Conservation (phyloP, 2,888 invertebrate species). For the Cylloceria caligata region DNA sequence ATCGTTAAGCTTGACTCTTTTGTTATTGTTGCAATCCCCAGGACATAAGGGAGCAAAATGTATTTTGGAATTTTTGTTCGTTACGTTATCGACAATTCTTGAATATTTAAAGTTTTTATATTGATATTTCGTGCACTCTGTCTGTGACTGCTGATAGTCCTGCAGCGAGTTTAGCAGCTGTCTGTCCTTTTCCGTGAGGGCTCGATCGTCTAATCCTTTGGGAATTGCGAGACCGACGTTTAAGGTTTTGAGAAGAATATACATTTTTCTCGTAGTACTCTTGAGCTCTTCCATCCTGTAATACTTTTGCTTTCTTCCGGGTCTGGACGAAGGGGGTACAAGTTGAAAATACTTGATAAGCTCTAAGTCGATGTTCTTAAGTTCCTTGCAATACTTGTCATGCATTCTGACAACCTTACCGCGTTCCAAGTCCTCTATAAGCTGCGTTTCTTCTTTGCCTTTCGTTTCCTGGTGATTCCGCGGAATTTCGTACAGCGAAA, state of each 20-base stretch:
- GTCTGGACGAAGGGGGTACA: slow-evolving; percentile 68
- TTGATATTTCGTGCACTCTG: background rate
- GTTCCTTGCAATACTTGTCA: background rate
- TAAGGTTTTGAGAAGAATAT: slow-evolving; percentile 80
- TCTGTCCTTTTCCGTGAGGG: slow-evolving; percentile 72
- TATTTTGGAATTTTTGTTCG: background rate
- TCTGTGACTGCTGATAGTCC: slow-evolving; percentile 29
- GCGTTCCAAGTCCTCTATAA: background rate
- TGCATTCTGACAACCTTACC: too few relatives aligned
- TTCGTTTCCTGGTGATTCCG: slow-evolving; percentile 74
- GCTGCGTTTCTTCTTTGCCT: background rate
- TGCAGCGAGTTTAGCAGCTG: slow-evolving; percentile 73
- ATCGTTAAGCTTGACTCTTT: background rate
- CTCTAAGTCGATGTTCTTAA: slow-evolving; percentile 73
- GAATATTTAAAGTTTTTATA: slow-evolving; percentile 64
- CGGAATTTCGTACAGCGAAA: slow-evolving; percentile 64
- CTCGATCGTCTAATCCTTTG: slow-evolving; percentile 65
- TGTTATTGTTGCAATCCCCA: slow-evolving; percentile 49
- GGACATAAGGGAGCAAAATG: slow-evolving; percentile 53
- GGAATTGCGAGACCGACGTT: slow-evolving; percentile 75
- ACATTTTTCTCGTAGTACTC: slow-evolving; percentile 83
- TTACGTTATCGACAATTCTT: slow-evolving; percentile 74
- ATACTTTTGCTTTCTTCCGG: slow-evolving; percentile 83
- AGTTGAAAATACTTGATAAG: slow-evolving; percentile 75
- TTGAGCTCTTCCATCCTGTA: slow-evolving; percentile 81